Percentiles rank a stretch among this genome's conserved stretches.
Evolutionary conservation across 2,888 invertebrate genomes (phyloP).

Genomic region (Stegophylla sp.): DNA sequence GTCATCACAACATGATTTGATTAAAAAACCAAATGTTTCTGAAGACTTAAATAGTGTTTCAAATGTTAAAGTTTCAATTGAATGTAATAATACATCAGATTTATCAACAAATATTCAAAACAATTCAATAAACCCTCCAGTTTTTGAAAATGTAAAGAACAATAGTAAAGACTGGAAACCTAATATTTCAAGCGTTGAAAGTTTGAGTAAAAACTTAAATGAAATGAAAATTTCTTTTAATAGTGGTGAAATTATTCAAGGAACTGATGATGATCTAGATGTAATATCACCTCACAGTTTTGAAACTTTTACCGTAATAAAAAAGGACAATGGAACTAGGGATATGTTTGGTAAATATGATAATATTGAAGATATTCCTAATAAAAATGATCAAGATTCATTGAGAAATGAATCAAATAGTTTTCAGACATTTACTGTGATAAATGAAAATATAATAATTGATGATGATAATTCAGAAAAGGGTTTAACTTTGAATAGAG

Average conservation of each 20-base stretch:
- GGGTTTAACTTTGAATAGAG: background rate
- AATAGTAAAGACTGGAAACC: slow-evolving; percentile 8
- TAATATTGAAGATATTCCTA: slow-evolving; percentile 6
- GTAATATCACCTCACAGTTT: slow-evolving; percentile 30
- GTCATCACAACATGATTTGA: background rate
- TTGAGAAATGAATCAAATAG: slow-evolving; percentile 33
- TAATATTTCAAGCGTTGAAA: slow-evolving; percentile 3
- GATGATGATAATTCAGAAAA: slow-evolving; percentile 4
- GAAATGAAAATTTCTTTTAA: background rate
- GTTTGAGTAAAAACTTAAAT: background rate
- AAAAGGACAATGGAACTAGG: slow-evolving; percentile 28
- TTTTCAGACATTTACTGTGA: slow-evolving; percentile 49
- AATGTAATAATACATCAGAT: slow-evolving; percentile 20
- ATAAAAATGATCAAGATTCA: slow-evolving; percentile 28
- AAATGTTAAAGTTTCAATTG: background rate
- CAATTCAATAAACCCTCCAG: background rate
- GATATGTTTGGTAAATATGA: slow-evolving; percentile 25
- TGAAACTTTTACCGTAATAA: slow-evolving; percentile 60
- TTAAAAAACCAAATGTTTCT: slow-evolving; percentile 5
- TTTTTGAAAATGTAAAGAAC: background rate
- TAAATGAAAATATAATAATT: slow-evolving; percentile 35
- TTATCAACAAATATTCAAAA: background rate
- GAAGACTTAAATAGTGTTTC: slow-evolving; percentile 8
- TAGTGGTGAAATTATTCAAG: background rate
- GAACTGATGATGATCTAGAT: slow-evolving; percentile 39